Conservation (phyloP, 2,113 vertebrate genomes). For the Pachyramphus minor region DNA sequence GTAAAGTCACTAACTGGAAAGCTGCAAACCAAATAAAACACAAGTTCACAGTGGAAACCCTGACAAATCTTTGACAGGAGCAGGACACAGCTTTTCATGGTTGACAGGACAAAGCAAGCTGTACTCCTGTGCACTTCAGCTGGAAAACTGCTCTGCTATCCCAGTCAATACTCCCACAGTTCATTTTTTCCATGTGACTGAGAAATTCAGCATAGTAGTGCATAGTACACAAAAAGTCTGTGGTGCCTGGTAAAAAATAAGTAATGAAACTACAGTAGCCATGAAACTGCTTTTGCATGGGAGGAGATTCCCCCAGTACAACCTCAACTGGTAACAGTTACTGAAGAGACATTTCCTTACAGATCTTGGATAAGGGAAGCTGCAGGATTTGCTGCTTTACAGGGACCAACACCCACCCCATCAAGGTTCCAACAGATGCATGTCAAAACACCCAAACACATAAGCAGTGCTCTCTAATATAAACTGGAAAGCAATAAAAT, state of each 20-base stretch:
- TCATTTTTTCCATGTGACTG: background rate
- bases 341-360: conserved; percentile 13
- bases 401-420: background rate
- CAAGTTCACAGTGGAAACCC: background rate
- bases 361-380: conserved; percentile 15
- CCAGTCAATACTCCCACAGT: conserved; percentile 23
- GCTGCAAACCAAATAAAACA: background rate
- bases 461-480: background rate
- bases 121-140: background rate
- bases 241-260: background rate
- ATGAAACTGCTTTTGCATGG: conserved; percentile 20
- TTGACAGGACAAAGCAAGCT: conserved; percentile 52
- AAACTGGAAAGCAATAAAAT: background rate
- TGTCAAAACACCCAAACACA: background rate
- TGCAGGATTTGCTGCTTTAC: background rate
- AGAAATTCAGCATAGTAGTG: background rate
- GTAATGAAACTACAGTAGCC: conserved; percentile 11
- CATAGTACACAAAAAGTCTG: background rate
- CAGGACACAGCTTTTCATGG: conserved; percentile 25
- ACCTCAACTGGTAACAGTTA: conserved; percentile 22
- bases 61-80: conserved; percentile 30
- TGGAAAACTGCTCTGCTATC: background rate
- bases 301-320: conserved; percentile 6
- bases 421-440: background rate
- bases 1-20: background rate